Conservation (phyloP, 2,797 vertebrate genomes). For the Gambusia yucatana region DNA sequence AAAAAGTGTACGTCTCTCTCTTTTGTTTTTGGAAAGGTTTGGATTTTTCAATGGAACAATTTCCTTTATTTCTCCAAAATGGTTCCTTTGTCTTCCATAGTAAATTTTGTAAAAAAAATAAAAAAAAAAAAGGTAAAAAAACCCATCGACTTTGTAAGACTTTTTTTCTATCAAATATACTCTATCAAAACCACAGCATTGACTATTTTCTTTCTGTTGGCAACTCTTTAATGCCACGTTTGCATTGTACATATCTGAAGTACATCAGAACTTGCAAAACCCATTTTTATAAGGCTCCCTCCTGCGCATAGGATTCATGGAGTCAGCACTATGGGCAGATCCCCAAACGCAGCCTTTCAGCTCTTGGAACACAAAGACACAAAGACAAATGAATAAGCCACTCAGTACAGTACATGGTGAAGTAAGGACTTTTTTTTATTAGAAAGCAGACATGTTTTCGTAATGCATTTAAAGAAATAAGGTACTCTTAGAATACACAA, state of each 20-base stretch:
- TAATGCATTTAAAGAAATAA: slow-evolving; percentile 84
- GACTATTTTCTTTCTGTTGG: not conserved
- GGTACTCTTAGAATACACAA: slow-evolving; percentile 76
- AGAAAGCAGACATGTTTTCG: slow-evolving; percentile 84
- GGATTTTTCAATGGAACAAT: not conserved
- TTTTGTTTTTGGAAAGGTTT: not conserved
- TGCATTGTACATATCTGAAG: slow-evolving; percentile 11
- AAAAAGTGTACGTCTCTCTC: not conserved
- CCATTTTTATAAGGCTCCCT: not conserved
- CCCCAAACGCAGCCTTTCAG: not conserved
- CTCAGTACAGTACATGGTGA: slow-evolving; percentile 61
- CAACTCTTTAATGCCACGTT: slow-evolving; percentile 2
- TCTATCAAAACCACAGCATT: not conserved
- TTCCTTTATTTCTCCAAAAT: not conserved
- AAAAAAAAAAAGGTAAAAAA: not conserved
- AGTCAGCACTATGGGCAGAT: slow-evolving; percentile 1
- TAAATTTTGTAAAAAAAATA: not conserved
- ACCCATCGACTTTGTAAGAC: not conserved
- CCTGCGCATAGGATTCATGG: slow-evolving; percentile 1
- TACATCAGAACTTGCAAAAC: slow-evolving; percentile 8
- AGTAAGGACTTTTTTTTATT: slow-evolving; percentile 85
- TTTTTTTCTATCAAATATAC: not conserved
- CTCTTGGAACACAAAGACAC: slow-evolving; percentile 19
- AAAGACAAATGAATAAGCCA: slow-evolving; percentile 22
- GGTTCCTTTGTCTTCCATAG: not conserved